These are phyloP conservation scores for fruit fly (Drosophila melanogaster) DNA, from an alignment of 1,140 invertebrate species.

Conservation along the genomic window DNA sequence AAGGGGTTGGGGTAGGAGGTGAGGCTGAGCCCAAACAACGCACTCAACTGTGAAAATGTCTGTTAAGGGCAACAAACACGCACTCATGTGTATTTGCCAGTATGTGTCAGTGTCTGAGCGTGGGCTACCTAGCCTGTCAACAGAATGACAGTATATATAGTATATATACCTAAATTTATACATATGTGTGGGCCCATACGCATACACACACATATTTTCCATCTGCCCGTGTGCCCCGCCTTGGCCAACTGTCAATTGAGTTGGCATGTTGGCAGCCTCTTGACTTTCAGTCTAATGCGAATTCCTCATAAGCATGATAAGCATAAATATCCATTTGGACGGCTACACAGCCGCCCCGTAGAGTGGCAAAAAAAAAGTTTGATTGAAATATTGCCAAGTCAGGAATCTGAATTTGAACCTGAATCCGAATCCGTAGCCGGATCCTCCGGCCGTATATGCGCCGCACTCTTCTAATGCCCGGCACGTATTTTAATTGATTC, in stretches of 20 bases:
- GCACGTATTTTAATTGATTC: slow-evolving; percentile 83
- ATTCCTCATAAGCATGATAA: slow-evolving; percentile 76
- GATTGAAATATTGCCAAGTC: slow-evolving; percentile 69
- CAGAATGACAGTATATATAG: slow-evolving; percentile 79
- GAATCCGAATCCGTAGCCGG: not conserved
- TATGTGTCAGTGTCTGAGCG: slow-evolving; percentile 33
- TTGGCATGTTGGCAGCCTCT: slow-evolving; percentile 81
- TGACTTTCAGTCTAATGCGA: slow-evolving; percentile 77
- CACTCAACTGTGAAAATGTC: slow-evolving; percentile 83
- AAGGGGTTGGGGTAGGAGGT: not conserved
- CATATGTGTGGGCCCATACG: slow-evolving; percentile 5
- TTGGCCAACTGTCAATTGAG: slow-evolving; percentile 79
- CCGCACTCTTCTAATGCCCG: slow-evolving; percentile 60
- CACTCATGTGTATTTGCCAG: slow-evolving; percentile 60
- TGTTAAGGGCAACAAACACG: slow-evolving; percentile 75
- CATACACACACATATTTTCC: slow-evolving; percentile 30
- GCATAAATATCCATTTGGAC: slow-evolving; percentile 61
- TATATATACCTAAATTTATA: slow-evolving; percentile 43
- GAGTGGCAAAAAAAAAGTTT: slow-evolving; percentile 47
- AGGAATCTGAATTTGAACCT: slow-evolving; percentile 11
- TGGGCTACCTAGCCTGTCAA: slow-evolving; percentile 75
- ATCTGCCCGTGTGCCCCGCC: slow-evolving; percentile 28
- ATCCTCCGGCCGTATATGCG: not conserved
- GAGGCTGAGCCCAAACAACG: slow-evolving; percentile 69
- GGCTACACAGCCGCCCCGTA: slow-evolving; percentile 1